A percentile compares a stretch with the other conserved stretches of the same genome.
These are phyloP conservation scores for Phocoena phocoena DNA, from an alignment of 2,113 vertebrate genomes.

Conservation along the genomic window DNA sequence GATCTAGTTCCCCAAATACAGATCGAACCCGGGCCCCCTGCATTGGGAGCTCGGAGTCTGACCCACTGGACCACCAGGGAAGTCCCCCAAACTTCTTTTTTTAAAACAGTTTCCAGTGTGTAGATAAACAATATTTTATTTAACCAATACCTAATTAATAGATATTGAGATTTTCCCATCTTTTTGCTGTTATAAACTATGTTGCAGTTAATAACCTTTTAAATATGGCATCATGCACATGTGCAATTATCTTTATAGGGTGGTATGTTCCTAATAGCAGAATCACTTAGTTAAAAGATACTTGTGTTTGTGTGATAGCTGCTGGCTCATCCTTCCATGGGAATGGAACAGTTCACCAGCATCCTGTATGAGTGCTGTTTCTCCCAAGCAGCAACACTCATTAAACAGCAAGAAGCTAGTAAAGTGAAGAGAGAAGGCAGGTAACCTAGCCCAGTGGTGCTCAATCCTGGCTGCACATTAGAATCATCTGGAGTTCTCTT, in stretches of 20 bases:
- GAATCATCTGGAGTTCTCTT: not conserved
- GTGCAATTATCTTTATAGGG: not conserved
- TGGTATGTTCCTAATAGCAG: not conserved
- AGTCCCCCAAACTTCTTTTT: not conserved
- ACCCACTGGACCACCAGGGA: not conserved
- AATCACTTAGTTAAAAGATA: not conserved
- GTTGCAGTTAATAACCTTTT: not conserved
- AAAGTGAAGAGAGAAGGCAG: not conserved
- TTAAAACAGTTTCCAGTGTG: not conserved
- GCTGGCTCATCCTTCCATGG: not conserved
- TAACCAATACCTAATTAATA: not conserved
- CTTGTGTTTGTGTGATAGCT: not conserved
- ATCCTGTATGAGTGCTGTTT: not conserved
- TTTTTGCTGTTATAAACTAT: not conserved
- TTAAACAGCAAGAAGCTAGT: not conserved
- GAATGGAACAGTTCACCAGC: not conserved
- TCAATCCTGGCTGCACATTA: not conserved
- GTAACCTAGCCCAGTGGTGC: not conserved
- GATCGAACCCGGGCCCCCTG: not conserved
- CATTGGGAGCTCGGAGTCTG: not conserved
- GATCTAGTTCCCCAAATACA: no score
- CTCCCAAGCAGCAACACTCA: not conserved
- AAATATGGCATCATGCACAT: not conserved
- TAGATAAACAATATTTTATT: not conserved
- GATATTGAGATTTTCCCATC: not conserved